phyloP scores from a whole-genome alignment of 2,113 vertebrate species.

The Hoplias malabaricus region DNA sequence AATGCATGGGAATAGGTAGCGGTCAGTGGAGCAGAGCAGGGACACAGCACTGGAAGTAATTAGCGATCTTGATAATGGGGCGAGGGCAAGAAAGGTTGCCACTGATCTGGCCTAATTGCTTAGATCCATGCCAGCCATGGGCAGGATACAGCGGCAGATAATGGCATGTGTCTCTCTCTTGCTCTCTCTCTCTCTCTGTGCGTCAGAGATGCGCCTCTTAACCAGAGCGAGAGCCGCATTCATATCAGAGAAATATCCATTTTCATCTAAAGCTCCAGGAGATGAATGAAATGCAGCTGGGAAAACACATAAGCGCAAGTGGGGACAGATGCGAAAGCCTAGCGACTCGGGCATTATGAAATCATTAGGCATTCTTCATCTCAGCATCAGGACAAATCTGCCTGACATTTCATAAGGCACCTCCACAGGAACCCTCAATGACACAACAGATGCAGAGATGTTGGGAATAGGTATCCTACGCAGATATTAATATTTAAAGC shows the following conservation, averaged over 20 bases:
- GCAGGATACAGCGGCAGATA: slow-evolving; percentile 66
- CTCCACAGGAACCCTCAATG: slow-evolving; percentile 27
- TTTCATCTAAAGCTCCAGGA: slow-evolving; percentile 48
- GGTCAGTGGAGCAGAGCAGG: slow-evolving; percentile 54
- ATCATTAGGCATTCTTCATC: slow-evolving; percentile 49
- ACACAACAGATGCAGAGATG: slow-evolving; percentile 33
- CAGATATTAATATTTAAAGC: slow-evolving; percentile 22
- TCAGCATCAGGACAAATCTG: slow-evolving; percentile 40
- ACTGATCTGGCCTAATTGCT: slow-evolving; percentile 77
- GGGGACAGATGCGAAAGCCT: slow-evolving; percentile 35
- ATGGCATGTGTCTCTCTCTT: slow-evolving; percentile 53
- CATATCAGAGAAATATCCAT: slow-evolving; percentile 48
- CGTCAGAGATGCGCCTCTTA: slow-evolving; percentile 44
- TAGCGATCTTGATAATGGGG: slow-evolving; percentile 79
- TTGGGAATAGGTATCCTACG: slow-evolving; percentile 19
- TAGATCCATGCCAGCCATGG: slow-evolving; percentile 69
- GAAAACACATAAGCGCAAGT: slow-evolving; percentile 43
- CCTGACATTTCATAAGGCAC: slow-evolving; percentile 47
- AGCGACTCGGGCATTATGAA: slow-evolving; percentile 42
- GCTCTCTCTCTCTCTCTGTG: slow-evolving; percentile 25
- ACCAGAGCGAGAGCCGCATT: slow-evolving; percentile 38
- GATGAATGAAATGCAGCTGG: slow-evolving; percentile 45
- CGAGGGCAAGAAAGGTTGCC: slow-evolving; percentile 70
- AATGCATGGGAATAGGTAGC: slow-evolving; percentile 44
- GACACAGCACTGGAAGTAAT: slow-evolving; percentile 72